A percentile compares a stretch with the other conserved stretches of the same genome.
These are phyloP conservation scores for Ophion ventricosus DNA, from an alignment of 2,888 invertebrate species.

Conservation along the genomic window DNA sequence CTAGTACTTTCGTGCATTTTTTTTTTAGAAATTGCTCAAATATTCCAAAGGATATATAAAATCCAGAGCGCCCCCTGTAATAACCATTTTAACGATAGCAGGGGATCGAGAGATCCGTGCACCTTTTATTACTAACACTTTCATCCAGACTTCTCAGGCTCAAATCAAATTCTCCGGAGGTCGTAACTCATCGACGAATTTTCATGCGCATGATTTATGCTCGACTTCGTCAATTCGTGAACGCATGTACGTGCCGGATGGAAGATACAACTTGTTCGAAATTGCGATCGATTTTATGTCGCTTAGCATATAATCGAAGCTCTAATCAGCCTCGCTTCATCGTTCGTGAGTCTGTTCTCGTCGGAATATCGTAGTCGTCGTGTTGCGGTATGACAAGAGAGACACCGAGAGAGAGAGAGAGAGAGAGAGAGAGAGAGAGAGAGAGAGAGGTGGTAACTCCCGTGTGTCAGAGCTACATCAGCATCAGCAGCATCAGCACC, in stretches of 20 bases:
- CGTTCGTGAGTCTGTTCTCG: conserved; percentile 50
- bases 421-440: conserved; percentile 33
- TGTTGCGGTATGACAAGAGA: conserved; percentile 35
- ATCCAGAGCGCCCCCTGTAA: too few species aligned
- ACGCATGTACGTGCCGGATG: not conserved
- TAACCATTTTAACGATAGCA: too few species aligned
- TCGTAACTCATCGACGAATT: conserved; percentile 4
- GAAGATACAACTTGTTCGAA: conserved; percentile 17
- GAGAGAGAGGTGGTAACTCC: conserved; percentile 47
- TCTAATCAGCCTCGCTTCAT: conserved; percentile 28
- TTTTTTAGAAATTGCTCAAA: too few species aligned
- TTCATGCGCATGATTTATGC: not conserved
- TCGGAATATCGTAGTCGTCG: conserved; percentile 46
- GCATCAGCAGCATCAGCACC: conserved; percentile 55
- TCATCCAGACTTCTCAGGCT: not conserved
- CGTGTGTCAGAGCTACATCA: conserved; percentile 58
- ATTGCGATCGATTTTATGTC: conserved; percentile 50
- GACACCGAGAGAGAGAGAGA: not conserved
- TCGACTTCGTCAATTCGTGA: not conserved
- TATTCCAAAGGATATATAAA: too few species aligned
- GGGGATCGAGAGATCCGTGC: too few species aligned
- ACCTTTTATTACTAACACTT: not conserved
- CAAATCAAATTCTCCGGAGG: not conserved
- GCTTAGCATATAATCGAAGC: conserved; percentile 50
- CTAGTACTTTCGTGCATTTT: too few species aligned